Evolutionary conservation across 2,113 vertebrate genomes (phyloP).

Genomic region (Scatophagus argus): DNA sequence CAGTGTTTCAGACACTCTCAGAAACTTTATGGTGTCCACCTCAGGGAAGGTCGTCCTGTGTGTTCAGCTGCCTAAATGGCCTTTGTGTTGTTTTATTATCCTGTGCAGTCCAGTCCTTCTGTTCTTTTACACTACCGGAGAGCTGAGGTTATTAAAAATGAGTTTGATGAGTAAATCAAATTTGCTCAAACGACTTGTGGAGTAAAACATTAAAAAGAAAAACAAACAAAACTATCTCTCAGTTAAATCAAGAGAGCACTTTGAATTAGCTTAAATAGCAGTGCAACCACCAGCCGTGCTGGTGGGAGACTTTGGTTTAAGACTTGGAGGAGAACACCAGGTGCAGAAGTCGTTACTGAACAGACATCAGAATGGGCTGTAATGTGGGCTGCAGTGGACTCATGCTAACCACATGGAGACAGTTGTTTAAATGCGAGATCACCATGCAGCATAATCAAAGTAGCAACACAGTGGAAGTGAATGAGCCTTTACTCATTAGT

Average conservation of each 20-base stretch:
- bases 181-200: not conserved
- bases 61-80: not conserved
- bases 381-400: not conserved
- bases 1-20: no score
- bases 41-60: not conserved
- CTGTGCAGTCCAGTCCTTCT: not conserved
- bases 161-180: not conserved
- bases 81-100: not conserved
- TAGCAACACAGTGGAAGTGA: not conserved
- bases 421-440: not conserved
- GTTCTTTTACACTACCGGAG: not conserved
- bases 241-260: conserved; percentile 20
- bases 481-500: not conserved
- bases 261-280: conserved; percentile 55
- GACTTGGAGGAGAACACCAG: not conserved
- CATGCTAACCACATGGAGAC: not conserved
- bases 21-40: not conserved
- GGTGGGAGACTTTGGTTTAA: conserved; percentile 4
- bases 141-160: not conserved
- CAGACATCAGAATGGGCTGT: not conserved
- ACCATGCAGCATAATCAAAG: not conserved
- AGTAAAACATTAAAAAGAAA: no score
- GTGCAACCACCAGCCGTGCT: not conserved
- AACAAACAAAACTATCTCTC: conserved; percentile 12
- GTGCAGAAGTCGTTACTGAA: no score